Evolutionary conservation across 2,888 invertebrate genomes (phyloP), one percentile per base, ranked within the genome.

Genomic region (Rambutsinella grinnellia): DNA sequence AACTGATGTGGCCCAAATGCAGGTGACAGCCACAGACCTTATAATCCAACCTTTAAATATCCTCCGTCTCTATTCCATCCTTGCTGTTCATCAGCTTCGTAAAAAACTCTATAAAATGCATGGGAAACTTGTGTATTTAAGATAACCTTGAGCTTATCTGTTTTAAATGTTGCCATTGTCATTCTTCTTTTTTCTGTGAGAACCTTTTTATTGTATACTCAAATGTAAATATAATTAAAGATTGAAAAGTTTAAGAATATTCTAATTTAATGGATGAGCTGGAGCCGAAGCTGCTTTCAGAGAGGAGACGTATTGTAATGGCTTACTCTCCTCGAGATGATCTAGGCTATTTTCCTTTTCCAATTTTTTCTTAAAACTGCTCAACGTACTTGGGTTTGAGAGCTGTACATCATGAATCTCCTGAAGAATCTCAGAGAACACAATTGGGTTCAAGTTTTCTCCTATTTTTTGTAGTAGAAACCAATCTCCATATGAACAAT

Each of bases 361-460:
- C 15, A 72, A 5, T 23, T 66, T 72, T 3, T 47, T n/a, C 28
- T 72, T 72, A 23, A 72, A 27, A 36, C 66, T 66, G 8, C 36
- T 23, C 27, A 72, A 13, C 0, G 66, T 66, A 0, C 60, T 60
- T 1, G 72, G 60, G n/a, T 51, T 44, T 19, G 44, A 54, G 6
- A 46, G 15, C 36, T 36, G 36, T 5, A 46, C 21, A 5, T 74
- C 67, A 47, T 70, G 58, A 6, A 79, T 44, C 36, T 81, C 81
- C 54, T 72, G 58, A 10, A 81, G 58, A 13, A 81, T 61, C 44
- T 81, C 78, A 3, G 76, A 66, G 49, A 81, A 81, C 6, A 81
- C 77, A 3, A 81, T 57, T 13, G 81, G 79, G 61, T 81, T 79
- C 17, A 81, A 61, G 47, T 81, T 81, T 27, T 81, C 71, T 13